These are phyloP conservation scores for Bhutanitis thaidina DNA, from an alignment of 2,888 invertebrate species.

Conservation along the genomic window DNA sequence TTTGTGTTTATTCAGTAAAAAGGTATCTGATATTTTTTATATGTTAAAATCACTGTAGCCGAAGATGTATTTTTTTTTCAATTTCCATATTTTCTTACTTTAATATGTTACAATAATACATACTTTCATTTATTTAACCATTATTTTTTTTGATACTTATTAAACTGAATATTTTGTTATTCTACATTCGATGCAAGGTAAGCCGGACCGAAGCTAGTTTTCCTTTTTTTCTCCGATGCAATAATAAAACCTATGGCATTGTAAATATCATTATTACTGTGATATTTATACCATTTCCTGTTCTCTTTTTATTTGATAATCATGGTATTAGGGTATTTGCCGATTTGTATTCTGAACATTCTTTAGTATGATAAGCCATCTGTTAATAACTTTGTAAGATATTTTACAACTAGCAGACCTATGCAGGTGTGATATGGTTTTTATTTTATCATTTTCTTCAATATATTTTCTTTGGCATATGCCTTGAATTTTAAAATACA, in stretches of 20 bases:
- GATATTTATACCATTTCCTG: constrained; percentile 33
- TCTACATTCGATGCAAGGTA: neutral
- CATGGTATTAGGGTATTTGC: constrained; percentile 6
- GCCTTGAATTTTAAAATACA: no score
- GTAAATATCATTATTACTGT: constrained; percentile 46
- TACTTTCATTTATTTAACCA: no score
- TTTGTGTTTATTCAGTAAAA: no score
- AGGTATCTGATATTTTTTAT: neutral
- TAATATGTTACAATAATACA: no score
- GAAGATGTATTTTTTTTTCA: no score
- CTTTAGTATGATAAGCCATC: neutral
- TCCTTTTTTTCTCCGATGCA: constrained; percentile 5
- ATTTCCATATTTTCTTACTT: no score
- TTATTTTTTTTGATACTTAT: neutral
- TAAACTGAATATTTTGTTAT: neutral
- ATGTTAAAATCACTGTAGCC: neutral
- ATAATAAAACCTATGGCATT: constrained; percentile 24
- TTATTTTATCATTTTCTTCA: no score
- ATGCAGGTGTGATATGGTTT: constrained; percentile 1
- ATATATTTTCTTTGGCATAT: no score
- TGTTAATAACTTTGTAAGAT: neutral
- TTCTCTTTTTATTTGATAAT: constrained; percentile 15
- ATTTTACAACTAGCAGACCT: neutral
- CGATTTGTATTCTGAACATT: constrained; percentile 5
- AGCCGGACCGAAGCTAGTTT: neutral